Percentiles rank a stretch among this genome's conserved stretches.
Conservation (phyloP, 2,888 invertebrate species). For the Meghimatium bilineatum region DNA sequence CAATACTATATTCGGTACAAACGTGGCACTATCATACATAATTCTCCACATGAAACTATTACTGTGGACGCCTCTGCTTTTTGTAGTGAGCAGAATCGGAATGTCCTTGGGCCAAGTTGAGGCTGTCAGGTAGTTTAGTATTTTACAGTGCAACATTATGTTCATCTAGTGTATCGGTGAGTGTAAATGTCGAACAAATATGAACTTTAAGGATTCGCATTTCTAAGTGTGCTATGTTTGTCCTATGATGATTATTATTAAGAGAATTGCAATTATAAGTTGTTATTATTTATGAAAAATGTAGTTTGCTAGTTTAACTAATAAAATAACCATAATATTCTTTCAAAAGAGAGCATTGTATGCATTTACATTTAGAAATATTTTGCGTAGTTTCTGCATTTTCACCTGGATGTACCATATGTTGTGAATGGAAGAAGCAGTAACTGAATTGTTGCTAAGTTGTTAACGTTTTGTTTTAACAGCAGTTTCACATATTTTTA, state of each 20-base stretch:
- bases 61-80: neutral
- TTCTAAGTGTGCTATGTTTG: neutral
- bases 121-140: neutral
- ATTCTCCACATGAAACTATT: neutral
- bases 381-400: neutral
- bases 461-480: neutral
- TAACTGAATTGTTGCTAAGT: neutral
- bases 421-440: neutral
- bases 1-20: too few species aligned
- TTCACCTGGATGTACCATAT: neutral
- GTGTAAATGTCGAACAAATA: conserved; percentile 28
- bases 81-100: neutral
- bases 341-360: neutral
- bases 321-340: neutral
- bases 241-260: neutral
- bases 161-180: neutral
- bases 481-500: neutral
- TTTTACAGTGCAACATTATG: neutral
- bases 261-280: too few species aligned
- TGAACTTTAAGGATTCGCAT: too few species aligned
- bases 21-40: neutral
- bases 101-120: neutral
- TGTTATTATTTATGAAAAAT: too few species aligned
- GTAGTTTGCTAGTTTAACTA: neutral
- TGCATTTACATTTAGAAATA: neutral